Base-by-base conservation (phyloP, 2,797 vertebrate species). In the Tauraco hartlaubi region DNA sequence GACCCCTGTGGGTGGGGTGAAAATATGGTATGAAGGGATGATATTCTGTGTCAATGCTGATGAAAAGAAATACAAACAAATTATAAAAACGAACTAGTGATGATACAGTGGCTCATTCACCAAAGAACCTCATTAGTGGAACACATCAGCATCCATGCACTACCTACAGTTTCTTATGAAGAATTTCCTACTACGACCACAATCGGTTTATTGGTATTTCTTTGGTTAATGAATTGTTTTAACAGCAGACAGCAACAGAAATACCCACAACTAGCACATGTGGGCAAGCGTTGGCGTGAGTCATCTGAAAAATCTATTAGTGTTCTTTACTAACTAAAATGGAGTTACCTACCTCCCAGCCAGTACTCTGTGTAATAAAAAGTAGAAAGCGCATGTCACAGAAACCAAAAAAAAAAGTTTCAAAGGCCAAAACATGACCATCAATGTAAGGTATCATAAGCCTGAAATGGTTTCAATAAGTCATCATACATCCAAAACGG, bases 341-440 rank as follows among this genome's bases (percentile, higher is more conserved):
- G 97, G 92, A 97, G 86, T 98, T 98, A 99, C 99, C 99, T 99
- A 99, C 99, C 99, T 99, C 99, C 99, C 99, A 99, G 99, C 99
- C 99, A 99, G 99, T 99, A 98, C 99, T 99, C 99, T 99, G 99
- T 99, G 98, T 99, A 98, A 99, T 97, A 99, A 98, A 99, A 98
- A 99, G 97, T 98, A 98, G 98, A 98, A 99, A 99, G 98, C 95
- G 97, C 97, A 98, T 97, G 98, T 98, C 98, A 98, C 97, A 97
- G 97, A 97, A 97, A 96, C 97, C 49, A 95, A 94, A 93, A 93
- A 92, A 82, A 83, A 83, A 37, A 91, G 77, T 81, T 96, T 92
- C 66, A 98, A 96, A 97, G 90, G 97, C 88, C 96, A 98, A 96
- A 98, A 92, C 85, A 97, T 13, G 90, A 96, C 91, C 95, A 92